Evolutionary conservation across 2,797 vertebrate species (phyloP).

Genomic region (Danio kyathit): DNA sequence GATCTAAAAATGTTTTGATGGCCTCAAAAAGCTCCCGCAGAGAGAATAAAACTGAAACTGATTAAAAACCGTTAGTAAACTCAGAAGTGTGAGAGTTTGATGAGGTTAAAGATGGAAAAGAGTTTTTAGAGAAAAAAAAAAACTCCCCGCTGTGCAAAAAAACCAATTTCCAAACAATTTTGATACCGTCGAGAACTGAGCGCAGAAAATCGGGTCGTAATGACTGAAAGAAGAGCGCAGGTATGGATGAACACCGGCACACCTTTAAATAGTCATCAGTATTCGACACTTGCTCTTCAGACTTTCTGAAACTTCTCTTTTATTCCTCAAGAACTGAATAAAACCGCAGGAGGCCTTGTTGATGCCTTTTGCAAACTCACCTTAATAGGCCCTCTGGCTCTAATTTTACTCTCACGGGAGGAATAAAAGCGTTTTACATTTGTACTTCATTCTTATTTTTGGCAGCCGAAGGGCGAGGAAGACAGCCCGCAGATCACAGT

Average conservation of each 20-base stretch:
- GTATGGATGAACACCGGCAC: slow-evolving; percentile 67
- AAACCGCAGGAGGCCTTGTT: slow-evolving; percentile 38
- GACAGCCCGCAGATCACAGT: slow-evolving; percentile 34
- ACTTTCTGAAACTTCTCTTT: slow-evolving; percentile 62
- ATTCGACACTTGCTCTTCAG: slow-evolving; percentile 59
- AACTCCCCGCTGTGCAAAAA: neutral
- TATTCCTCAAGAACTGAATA: slow-evolving; percentile 55
- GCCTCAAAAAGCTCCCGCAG: slow-evolving; percentile 7
- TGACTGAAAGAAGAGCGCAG: slow-evolving; percentile 45
- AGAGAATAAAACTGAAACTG: slow-evolving; percentile 7
- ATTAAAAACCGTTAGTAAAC: slow-evolving; percentile 5
- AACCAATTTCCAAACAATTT: slow-evolving; percentile 9
- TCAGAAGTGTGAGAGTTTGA: slow-evolving; percentile 9
- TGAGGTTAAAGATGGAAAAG: neutral
- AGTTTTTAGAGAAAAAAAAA: neutral
- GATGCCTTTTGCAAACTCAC: slow-evolving; percentile 26
- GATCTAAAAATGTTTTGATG: slow-evolving; percentile 26
- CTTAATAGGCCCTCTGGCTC: slow-evolving; percentile 43
- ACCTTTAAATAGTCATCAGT: slow-evolving; percentile 70
- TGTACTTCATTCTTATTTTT: slow-evolving; percentile 52
- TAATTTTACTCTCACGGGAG: slow-evolving; percentile 27
- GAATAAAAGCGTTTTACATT: slow-evolving; percentile 43
- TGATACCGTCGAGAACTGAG: neutral
- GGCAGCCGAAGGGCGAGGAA: slow-evolving; percentile 32
- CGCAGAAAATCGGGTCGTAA: slow-evolving; percentile 33